Base-by-base conservation (phyloP, 2,113 vertebrate genomes). In the Synchiropus splendidus region DNA sequence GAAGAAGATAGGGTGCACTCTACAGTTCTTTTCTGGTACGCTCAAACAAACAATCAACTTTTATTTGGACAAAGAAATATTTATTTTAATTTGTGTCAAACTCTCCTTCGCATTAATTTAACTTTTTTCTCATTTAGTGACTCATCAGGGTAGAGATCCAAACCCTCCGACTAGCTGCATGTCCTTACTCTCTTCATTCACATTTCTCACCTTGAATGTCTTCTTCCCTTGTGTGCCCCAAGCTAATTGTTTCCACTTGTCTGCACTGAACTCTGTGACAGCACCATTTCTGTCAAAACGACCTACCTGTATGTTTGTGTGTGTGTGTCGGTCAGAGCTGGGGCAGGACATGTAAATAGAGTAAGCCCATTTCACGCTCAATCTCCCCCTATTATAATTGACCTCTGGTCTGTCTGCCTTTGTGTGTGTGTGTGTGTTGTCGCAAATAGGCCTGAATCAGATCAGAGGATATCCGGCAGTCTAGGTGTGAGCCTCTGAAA, bases 201-300 rank as follows among this genome's bases (percentile, higher is more conserved):
- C 36, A 16, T 9, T 10, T 18, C 6, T 3, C 31, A 14, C 13
- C 2, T 11, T 32, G 9, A 1, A n/a, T 58, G 16, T 39, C 33
- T 36, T 39, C 33, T 36, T 30, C 44, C 0, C 17, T 17, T 38
- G 82, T 36, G 12, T 18, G 34, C 82, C 79, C 42, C 51, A 42
- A 61, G 64, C 81, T 94, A 90, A 93, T 91, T 82, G 84, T 86
- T 79, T 83, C 86, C 89, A 90, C 70, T 75, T 57, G 64, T 69
- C 60, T 67, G 51, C 42, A 32, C 40, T 72, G 56, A 67, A 67
- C 80, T 81, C 61, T 52, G 52, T 79, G 72, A 81, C 76, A 61
- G 75, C 61, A 31, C 38, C 11, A 30, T 79, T 78, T 33, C 79
- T 63, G 58, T 79, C 58, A 55, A 79, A 70, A 39, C 12, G 40